These are phyloP conservation scores for Acromyrmex heyeri DNA, from an alignment of 1,140 invertebrate genomes.

Conservation along the genomic window DNA sequence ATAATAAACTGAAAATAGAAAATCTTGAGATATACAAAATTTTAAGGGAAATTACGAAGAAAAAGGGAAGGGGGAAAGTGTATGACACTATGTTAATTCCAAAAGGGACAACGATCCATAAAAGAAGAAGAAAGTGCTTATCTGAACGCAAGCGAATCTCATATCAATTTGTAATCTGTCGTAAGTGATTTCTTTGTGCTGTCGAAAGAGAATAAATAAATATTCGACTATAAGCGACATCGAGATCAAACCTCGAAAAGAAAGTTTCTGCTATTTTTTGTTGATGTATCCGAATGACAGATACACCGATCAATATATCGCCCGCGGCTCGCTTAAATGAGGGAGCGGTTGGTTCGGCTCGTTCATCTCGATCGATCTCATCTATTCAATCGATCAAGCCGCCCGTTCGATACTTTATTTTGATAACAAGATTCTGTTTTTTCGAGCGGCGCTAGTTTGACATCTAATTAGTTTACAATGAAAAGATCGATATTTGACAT, in stretches of 20 bases:
- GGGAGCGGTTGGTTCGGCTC: slow-evolving; percentile 30
- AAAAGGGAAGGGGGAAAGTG: slow-evolving; percentile 14
- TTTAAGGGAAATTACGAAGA: neutral
- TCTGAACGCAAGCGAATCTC: neutral
- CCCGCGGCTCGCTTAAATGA: neutral
- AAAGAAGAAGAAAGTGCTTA: slow-evolving; percentile 33
- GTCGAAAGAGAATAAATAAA: slow-evolving; percentile 4
- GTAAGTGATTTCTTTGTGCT: slow-evolving; percentile 20
- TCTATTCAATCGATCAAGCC: slow-evolving; percentile 8
- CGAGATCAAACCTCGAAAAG: slow-evolving; percentile 29
- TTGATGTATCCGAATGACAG: slow-evolving; percentile 38
- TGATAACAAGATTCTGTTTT: slow-evolving; percentile 28
- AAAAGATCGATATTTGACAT: neutral
- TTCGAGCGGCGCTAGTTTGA: neutral
- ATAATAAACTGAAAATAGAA: neutral
- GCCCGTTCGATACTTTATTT: neutral
- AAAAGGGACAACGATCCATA: neutral
- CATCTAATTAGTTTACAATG: neutral
- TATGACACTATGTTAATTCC: neutral
- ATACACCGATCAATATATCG: slow-evolving; percentile 23
- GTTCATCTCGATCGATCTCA: slow-evolving; percentile 60
- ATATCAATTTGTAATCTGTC: slow-evolving; percentile 36
- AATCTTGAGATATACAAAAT: neutral
- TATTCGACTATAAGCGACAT: slow-evolving; percentile 37
- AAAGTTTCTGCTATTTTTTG: slow-evolving; percentile 45